These are phyloP conservation scores for Melieria omissa DNA, from an alignment of 2,888 invertebrate species.

Conservation along the genomic window DNA sequence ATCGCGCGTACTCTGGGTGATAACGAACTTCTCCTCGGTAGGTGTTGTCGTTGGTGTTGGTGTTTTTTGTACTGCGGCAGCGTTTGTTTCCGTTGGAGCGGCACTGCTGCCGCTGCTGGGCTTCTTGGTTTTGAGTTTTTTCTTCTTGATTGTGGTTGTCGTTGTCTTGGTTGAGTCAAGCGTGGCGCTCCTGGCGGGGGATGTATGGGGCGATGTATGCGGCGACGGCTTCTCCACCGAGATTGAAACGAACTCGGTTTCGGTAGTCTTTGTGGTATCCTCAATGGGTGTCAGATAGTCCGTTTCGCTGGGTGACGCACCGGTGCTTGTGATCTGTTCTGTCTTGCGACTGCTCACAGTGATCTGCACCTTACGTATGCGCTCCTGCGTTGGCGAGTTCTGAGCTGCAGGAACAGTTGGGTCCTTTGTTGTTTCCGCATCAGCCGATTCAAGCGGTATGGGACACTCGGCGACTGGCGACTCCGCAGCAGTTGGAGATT, in stretches of 20 bases:
- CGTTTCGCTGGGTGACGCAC: slow-evolving; percentile 48
- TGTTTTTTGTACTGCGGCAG: slow-evolving; percentile 39
- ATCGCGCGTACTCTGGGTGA: slow-evolving; percentile 63
- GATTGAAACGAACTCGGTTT: slow-evolving; percentile 34
- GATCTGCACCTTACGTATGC: slow-evolving; percentile 59
- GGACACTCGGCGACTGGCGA: slow-evolving; percentile 37
- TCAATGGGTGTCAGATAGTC: slow-evolving; percentile 54
- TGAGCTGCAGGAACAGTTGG: slow-evolving; percentile 46
- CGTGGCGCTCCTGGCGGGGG: slow-evolving; percentile 31
- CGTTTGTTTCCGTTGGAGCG: slow-evolving; percentile 33
- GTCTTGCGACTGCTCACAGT: slow-evolving; percentile 62
- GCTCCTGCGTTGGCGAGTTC: slow-evolving; percentile 33
- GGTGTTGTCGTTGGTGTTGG: slow-evolving; percentile 41
- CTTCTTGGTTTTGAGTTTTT: slow-evolving; percentile 43
- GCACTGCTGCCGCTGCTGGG: slow-evolving; percentile 9
- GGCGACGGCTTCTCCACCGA: slow-evolving; percentile 13
- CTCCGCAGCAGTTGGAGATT: slow-evolving; percentile 26
- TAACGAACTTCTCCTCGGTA: slow-evolving; percentile 56
- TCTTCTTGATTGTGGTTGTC: slow-evolving; percentile 37
- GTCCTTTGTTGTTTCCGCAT: slow-evolving; percentile 30
- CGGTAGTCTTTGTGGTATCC: slow-evolving; percentile 30
- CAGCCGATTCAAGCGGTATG: not conserved
- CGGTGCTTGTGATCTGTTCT: slow-evolving; percentile 48
- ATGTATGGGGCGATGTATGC: slow-evolving; percentile 29
- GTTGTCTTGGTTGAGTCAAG: slow-evolving; percentile 20